Percentiles rank a stretch among this genome's conserved stretches.
Conservation (phyloP, 2,888 invertebrate genomes). For the Apamea crenata region DNA sequence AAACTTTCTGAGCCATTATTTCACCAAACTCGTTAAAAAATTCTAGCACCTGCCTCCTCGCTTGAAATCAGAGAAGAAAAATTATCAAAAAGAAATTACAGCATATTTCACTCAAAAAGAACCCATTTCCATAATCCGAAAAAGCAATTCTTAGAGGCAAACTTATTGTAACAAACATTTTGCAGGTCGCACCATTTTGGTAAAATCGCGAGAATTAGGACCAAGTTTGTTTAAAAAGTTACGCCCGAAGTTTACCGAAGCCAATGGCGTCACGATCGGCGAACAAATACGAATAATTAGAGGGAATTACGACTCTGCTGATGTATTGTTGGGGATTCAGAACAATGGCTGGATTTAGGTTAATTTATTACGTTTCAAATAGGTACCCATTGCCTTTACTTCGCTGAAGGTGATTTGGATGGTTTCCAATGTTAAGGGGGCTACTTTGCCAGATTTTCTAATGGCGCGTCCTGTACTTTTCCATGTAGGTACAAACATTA, state of each 20-base stretch:
- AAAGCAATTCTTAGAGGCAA: conserved; percentile 49
- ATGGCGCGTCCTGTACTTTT: background rate
- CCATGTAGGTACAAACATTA: too few species aligned
- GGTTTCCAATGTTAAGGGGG: background rate
- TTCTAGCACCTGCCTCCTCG: conserved; percentile 33
- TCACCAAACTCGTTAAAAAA: conserved; percentile 43
- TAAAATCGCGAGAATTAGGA: conserved; percentile 46
- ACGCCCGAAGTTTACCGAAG: conserved; percentile 33
- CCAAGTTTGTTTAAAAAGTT: conserved; percentile 63
- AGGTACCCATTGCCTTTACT: background rate
- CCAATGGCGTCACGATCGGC: conserved; percentile 37
- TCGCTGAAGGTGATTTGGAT: background rate
- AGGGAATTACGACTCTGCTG: conserved; percentile 38
- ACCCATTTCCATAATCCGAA: conserved; percentile 57
- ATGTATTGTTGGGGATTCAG: conserved; percentile 30
- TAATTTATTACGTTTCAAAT: conserved; percentile 32
- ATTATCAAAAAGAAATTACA: conserved; percentile 52
- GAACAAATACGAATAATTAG: conserved; percentile 65
- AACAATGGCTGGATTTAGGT: conserved; percentile 19
- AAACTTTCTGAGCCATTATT: conserved; percentile 34
- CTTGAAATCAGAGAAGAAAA: conserved; percentile 24
- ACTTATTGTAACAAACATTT: conserved; percentile 58
- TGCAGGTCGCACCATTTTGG: conserved; percentile 44
- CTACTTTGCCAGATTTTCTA: background rate
- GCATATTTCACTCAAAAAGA: conserved; percentile 38